phyloP scores from a whole-genome alignment of 2,888 invertebrate genomes.

The Hirtodrosophila cameraria region DNA sequence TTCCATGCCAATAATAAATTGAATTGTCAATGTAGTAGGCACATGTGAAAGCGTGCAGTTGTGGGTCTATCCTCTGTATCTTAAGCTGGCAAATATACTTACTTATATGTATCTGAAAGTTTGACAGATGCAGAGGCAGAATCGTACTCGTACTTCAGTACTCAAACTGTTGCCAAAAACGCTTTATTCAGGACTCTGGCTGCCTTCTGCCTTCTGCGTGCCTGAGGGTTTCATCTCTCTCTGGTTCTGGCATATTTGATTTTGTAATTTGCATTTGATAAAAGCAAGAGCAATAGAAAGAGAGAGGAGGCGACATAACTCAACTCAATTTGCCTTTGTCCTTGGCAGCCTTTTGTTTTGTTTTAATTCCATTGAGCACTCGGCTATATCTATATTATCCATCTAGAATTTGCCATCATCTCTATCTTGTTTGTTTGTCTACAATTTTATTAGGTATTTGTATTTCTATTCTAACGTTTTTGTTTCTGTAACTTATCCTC shows the following conservation, averaged over 20 bases:
- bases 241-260: slow-evolving; percentile 69
- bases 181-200: slow-evolving; percentile 14
- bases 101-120: slow-evolving; percentile 15
- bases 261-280: slow-evolving; percentile 75
- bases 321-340: slow-evolving; percentile 48
- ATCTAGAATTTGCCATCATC: slow-evolving; percentile 34
- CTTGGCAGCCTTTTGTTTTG: slow-evolving; percentile 67
- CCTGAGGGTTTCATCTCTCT: slow-evolving; percentile 28
- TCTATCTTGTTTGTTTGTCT: slow-evolving; percentile 40
- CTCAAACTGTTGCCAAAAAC: slow-evolving; percentile 48
- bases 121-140: slow-evolving; percentile 17
- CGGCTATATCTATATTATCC: slow-evolving; percentile 61
- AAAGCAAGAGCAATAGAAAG: slow-evolving; percentile 39
- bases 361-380: slow-evolving; percentile 73
- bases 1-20: slow-evolving; percentile 68
- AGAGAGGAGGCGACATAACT: slow-evolving; percentile 32
- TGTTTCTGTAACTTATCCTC: slow-evolving; percentile 26
- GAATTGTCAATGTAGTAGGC: slow-evolving; percentile 56
- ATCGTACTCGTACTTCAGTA: neutral
- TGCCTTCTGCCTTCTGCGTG: slow-evolving; percentile 22
- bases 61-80: slow-evolving; percentile 4
- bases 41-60: slow-evolving; percentile 14
- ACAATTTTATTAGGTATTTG: slow-evolving; percentile 57
- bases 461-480: slow-evolving; percentile 26
- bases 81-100: neutral